Percentiles rank a stretch among this genome's conserved stretches.
These are phyloP conservation scores for Cyphomyrmex costatus DNA, from an alignment of 1,140 invertebrate species.

Conservation along the genomic window DNA sequence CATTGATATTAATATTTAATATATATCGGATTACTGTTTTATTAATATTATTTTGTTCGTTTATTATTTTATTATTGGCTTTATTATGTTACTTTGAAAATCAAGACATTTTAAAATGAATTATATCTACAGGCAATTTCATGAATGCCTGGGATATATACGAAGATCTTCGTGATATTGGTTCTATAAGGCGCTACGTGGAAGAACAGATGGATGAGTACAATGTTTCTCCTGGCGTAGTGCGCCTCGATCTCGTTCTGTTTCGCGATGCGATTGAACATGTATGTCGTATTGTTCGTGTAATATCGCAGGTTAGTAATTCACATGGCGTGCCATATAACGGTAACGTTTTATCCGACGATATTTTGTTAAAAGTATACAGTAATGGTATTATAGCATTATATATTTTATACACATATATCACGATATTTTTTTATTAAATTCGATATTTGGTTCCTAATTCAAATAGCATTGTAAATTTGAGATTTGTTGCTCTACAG, in stretches of 20 bases:
- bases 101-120: conserved; percentile 4
- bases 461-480: conserved; percentile 8
- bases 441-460: neutral
- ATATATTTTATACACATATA: neutral
- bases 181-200: conserved; percentile 89
- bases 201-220: conserved; percentile 92
- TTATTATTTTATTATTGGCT: neutral
- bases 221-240: conserved; percentile 91
- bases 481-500: conserved; percentile 57
- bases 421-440: neutral
- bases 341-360: conserved; percentile 5
- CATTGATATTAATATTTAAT: neutral
- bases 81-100: neutral
- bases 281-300: conserved; percentile 92
- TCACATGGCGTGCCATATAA: neutral
- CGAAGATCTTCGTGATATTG: conserved; percentile 91
- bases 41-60: neutral
- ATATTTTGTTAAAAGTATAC: conserved; percentile 1
- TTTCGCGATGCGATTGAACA: conserved; percentile 95
- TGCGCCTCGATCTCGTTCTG: conserved; percentile 93
- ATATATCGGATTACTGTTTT: too few species aligned
- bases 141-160: conserved; percentile 92
- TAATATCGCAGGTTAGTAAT: conserved; percentile 90
- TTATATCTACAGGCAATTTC: conserved; percentile 88
- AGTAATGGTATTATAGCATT: neutral